Evolutionary conservation across 2,888 invertebrate genomes (phyloP), one percentile per base, ranked within the genome.

Genomic region (Lacanobia oleracea): DNA sequence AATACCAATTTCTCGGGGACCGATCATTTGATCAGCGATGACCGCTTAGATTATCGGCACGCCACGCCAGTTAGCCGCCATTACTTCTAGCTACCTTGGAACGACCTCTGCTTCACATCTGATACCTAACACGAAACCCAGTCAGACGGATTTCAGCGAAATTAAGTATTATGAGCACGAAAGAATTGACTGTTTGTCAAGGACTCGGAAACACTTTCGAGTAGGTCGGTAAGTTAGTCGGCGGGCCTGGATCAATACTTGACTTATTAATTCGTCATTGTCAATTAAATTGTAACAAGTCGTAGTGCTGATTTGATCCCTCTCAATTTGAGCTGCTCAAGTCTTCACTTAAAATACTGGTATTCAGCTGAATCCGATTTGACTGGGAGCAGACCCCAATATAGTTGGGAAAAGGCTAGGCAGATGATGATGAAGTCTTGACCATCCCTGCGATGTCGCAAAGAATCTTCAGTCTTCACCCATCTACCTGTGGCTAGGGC

Each of bases 21-120:
- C 53, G 57, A 59, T 61, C 57, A 53, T 76, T 67, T 59, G 62
- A 63, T 61, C 62, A 50, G 50, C 48, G 84, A 86, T 86, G 86
- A 66, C 79, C 64, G 76, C 64, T 77, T 69, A 86, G 86, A 87
- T 87, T 84, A 74, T 63, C 68, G 50, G 67, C 87, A 87, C 88
- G 87, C 83, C 64, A 82, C 60, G 57, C 54, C 59, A 66, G 65
- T 68, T 66, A 48, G 45, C 53, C 56, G 74, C 72, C 53, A 73
- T 80, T 75, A 77, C 67, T 27, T 45, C 16, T 45, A 53, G 57
- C 68, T 48, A 67, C 84, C 73, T 78, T 78, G 71, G 59, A 33
- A 18, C 23, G 75, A 68, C 78, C 81, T 81, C 12, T 40, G 51
- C 40, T 71, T 67, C 57, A 75, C 48, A 76, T 73, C 72, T 73